These are phyloP conservation scores for Paralvinella palmiformis DNA, from an alignment of 1,140 invertebrate genomes.

Conservation along the genomic window DNA sequence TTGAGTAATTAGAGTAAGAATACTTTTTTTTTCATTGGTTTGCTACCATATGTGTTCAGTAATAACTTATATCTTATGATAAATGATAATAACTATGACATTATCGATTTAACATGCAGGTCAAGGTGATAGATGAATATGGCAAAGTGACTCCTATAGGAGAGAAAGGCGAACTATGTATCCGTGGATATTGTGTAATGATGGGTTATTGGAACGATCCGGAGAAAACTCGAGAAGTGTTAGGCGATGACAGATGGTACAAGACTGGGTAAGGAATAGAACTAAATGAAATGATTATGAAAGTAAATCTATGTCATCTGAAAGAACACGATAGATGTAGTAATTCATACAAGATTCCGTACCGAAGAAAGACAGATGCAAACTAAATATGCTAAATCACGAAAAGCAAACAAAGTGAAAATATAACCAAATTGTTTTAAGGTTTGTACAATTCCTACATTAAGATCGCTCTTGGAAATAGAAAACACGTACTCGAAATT, in stretches of 20 bases:
- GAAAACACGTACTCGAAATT: too few species aligned
- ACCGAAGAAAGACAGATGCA: neutral
- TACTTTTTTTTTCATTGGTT: too few species aligned
- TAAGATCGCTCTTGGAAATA: too few species aligned
- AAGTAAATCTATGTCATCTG: neutral
- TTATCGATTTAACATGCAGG: too few species aligned
- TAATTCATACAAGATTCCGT: neutral
- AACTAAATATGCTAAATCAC: neutral
- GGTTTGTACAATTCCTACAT: neutral
- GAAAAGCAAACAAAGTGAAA: neutral
- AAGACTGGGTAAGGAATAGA: conserved; percentile 71
- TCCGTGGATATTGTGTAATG: conserved; percentile 77
- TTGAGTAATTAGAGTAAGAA: too few species aligned
- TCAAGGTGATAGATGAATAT: conserved; percentile 66
- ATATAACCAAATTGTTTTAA: neutral
- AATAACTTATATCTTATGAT: too few species aligned
- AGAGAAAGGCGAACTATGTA: conserved; percentile 71
- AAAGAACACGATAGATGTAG: too few species aligned
- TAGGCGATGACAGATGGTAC: conserved; percentile 73
- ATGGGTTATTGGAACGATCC: conserved; percentile 79
- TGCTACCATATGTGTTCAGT: too few species aligned
- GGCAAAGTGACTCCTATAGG: conserved; percentile 69
- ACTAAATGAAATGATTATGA: neutral
- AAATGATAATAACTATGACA: too few species aligned
- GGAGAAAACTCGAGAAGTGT: conserved; percentile 68